phyloP scores from a whole-genome alignment of 2,113 vertebrate species.

The Catharus minimus region DNA sequence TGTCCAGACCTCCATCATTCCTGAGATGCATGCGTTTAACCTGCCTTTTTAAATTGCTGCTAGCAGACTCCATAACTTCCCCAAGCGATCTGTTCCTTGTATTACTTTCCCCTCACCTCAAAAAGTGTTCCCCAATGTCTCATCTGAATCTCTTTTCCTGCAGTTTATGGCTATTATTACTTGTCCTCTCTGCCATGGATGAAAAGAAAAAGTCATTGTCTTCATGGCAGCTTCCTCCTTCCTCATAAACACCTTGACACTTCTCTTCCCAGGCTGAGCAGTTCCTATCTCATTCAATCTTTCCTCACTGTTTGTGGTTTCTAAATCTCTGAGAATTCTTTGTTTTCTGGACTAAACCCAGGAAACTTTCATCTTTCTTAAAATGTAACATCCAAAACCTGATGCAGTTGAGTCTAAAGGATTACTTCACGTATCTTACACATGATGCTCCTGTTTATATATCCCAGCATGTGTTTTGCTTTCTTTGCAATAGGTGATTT shows the following conservation, averaged over 20 bases:
- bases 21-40: slow-evolving; percentile 34
- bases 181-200: background rate
- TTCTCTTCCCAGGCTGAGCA: background rate
- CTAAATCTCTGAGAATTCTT: background rate
- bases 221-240: background rate
- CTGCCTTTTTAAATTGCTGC: background rate
- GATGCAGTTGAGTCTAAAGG: background rate
- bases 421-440: background rate
- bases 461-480: background rate
- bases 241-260: background rate
- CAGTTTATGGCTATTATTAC: slow-evolving; percentile 16
- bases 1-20: slow-evolving; percentile 32
- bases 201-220: slow-evolving; percentile 22
- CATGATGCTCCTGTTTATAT: background rate
- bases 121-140: slow-evolving; percentile 25
- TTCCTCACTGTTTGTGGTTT: background rate
- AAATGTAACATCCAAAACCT: background rate
- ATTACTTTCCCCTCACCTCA: slow-evolving; percentile 8
- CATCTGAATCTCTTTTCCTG: slow-evolving; percentile 48
- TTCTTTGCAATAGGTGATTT: slow-evolving; percentile 29
- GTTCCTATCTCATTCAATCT: background rate
- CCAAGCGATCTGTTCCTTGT: slow-evolving; percentile 6
- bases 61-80: background rate
- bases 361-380: background rate
- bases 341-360: background rate